Evolutionary conservation across 1,140 invertebrate genomes (phyloP).

Genomic region (Hylyphantes graminicola): DNA sequence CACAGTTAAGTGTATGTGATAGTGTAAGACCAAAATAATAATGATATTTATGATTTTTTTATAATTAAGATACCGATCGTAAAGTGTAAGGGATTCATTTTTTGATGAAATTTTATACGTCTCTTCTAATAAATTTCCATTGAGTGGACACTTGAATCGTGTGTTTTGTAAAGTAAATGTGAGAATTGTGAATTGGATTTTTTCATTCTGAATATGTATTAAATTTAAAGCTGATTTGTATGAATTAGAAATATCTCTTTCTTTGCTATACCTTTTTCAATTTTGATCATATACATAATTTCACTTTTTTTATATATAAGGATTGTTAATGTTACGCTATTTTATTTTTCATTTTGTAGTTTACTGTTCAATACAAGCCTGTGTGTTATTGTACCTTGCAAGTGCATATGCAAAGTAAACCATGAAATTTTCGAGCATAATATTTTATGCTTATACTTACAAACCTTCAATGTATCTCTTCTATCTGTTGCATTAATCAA

Average conservation of each 20-base stretch:
- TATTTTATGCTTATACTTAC: conserved; percentile 1
- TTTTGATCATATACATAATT: no score
- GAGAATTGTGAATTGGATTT: conserved; percentile 34
- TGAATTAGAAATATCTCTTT: no score
- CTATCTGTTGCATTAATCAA: no score
- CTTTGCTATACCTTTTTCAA: no score
- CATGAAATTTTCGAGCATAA: conserved; percentile 9
- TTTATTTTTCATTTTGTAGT: conserved; percentile 4
- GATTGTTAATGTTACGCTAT: conserved; percentile 9
- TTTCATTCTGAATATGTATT: neutral
- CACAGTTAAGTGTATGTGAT: conserved; percentile 26
- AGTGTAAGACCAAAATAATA: conserved; percentile 36
- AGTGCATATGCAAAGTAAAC: conserved; percentile 31
- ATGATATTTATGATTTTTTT: neutral
- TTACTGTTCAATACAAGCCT: conserved; percentile 13
- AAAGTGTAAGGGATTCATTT: conserved; percentile 42
- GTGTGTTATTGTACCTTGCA: conserved; percentile 14
- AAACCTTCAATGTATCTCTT: neutral
- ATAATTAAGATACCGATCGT: conserved; percentile 19
- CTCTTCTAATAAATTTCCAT: conserved; percentile 35
- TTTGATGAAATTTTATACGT: conserved; percentile 45
- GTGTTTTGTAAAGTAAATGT: conserved; percentile 52
- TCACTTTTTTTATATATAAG: neutral
- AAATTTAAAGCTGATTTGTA: neutral
- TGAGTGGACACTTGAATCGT: conserved; percentile 34